Conservation (phyloP, 2,797 vertebrate species). For the Spinus pinus region DNA sequence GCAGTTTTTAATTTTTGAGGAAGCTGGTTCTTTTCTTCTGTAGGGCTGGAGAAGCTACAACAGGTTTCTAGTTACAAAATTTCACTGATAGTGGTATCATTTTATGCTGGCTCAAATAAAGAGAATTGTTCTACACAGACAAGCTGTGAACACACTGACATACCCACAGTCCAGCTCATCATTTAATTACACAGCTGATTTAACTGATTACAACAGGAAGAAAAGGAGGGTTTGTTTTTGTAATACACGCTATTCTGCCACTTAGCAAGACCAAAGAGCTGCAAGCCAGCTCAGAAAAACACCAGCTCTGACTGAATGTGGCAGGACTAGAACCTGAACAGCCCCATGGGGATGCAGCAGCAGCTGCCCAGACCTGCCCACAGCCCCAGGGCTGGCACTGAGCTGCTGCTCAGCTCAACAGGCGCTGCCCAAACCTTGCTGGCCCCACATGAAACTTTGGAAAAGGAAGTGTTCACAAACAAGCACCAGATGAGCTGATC, state of each 20-base stretch:
- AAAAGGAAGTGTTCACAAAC: not conserved
- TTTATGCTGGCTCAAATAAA: not conserved
- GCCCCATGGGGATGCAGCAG: not conserved
- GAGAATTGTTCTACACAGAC: not conserved
- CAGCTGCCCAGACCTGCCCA: not conserved
- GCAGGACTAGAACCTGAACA: not conserved
- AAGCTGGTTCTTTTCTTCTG: not conserved
- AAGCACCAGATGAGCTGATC: not conserved
- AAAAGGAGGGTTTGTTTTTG: slow-evolving; percentile 2
- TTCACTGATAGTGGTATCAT: not conserved
- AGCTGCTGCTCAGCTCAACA: not conserved
- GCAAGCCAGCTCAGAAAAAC: not conserved
- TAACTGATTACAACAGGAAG: slow-evolving; percentile 16
- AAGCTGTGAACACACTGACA: not conserved
- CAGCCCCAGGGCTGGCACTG: not conserved
- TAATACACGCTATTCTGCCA: not conserved
- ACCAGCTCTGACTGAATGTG: not conserved
- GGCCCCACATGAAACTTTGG: accelerated
- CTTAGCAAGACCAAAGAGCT: not conserved
- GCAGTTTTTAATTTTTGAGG: not conserved
- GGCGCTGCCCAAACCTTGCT: not conserved
- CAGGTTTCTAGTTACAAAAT: not conserved
- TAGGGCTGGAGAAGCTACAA: not conserved
- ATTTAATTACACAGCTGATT: slow-evolving; percentile 35
- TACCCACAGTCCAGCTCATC: not conserved